Evolutionary conservation across 2,113 vertebrate species (phyloP), one percentile per base, ranked within the genome.

Genomic region (Hydropotes inermis): DNA sequence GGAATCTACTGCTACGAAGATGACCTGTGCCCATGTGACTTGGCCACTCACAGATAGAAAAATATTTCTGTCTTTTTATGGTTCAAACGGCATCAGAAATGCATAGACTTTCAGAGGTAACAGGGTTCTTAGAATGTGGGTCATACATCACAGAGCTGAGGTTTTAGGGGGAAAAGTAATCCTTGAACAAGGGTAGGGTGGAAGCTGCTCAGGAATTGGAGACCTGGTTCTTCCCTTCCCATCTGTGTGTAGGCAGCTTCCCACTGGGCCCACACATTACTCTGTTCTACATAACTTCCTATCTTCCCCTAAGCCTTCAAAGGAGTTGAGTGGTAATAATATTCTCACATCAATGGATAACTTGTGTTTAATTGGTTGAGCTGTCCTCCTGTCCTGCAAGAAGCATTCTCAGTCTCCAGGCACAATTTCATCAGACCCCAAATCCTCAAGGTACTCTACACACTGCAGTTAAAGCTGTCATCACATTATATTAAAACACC

Each of bases 401-500:
- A 91, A 12, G 30, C 15, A 43, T 94, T 79, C 13, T 13, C 15
- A 21, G 23, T 16, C 70, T 74, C 93, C 21, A 64, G n/a, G 21
- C 55, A 14, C 7, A 57, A n/a, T 70, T 7, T 86, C 7, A 52
- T 88, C 55, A 93, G 45, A 86, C 10, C 16, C 30, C 17, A 27
- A 33, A 15, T 86, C 54, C 67, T 94, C 58, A 4, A 55, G 55
- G 2, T 11, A 7, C 16, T 58, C 39, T 86, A 27, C 27, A 78
- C 7, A 39, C 10, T 67, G n/a, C 15, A 67, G 25, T 19, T 55
- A 79, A 88, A 39, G 21, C 21, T 60, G 8, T 88, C 45, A 67
- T 45, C 17, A 70, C 0, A 0, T 43, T 28, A 19, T 23, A 10
- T n/a, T 47, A 39, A 3, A 54, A 58, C 4, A 60, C 11, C 28